phyloP scores from a whole-genome alignment of 2,888 invertebrate genomes.

The Helobdella robusta region DNA sequence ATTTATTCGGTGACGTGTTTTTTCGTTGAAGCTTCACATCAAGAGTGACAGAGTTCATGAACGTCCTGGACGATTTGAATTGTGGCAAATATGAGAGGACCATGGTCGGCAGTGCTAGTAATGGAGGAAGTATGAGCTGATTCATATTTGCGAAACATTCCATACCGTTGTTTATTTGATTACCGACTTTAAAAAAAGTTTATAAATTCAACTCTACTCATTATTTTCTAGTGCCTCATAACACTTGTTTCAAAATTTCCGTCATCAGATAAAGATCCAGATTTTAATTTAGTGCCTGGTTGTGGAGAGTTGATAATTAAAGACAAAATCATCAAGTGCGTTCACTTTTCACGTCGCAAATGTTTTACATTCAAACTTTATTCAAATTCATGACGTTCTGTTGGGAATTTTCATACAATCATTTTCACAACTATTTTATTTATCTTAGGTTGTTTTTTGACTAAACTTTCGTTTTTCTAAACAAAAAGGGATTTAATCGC shows the following conservation, averaged over 20 bases:
- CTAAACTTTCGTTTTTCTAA: too few relatives aligned
- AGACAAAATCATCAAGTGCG: conserved; percentile 57
- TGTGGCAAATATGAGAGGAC: conserved; percentile 61
- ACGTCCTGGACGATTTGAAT: conserved; percentile 64
- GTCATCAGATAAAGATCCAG: too few relatives aligned
- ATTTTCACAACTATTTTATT: neutral
- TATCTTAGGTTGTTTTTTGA: conserved; percentile 1
- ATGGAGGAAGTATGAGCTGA: too few relatives aligned
- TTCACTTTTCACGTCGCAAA: neutral
- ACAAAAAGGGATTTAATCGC: too few relatives aligned
- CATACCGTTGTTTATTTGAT: too few relatives aligned
- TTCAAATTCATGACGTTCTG: neutral
- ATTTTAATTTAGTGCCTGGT: conserved; percentile 55
- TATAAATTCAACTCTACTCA: too few relatives aligned
- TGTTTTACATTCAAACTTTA: neutral
- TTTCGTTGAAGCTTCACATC: conserved; percentile 66
- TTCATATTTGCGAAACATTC: too few relatives aligned
- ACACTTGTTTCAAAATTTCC: too few relatives aligned
- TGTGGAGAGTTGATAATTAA: conserved; percentile 33
- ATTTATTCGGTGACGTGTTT: too few relatives aligned
- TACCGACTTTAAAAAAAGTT: too few relatives aligned
- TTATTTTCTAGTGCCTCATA: too few relatives aligned
- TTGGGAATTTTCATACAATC: neutral
- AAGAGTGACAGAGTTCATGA: conserved; percentile 76
- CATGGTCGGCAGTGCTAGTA: too few relatives aligned